phyloP scores from a whole-genome alignment of 2,797 vertebrate genomes.

The Rhyacichthys aspro region DNA sequence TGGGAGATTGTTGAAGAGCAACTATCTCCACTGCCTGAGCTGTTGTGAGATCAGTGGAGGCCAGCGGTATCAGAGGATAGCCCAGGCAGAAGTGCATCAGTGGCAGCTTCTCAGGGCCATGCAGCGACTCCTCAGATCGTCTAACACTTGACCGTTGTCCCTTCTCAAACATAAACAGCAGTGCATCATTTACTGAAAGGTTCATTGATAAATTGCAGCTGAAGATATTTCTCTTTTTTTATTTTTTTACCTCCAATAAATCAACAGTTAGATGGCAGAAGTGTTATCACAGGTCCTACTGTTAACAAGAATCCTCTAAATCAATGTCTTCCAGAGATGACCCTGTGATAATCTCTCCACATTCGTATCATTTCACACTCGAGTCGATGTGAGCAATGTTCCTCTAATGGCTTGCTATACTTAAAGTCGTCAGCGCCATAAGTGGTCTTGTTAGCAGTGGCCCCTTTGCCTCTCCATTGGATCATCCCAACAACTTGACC shows the following conservation, averaged over 20 bases:
- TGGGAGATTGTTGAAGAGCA: slow-evolving; percentile 38
- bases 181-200: slow-evolving; percentile 1
- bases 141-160: slow-evolving; percentile 33
- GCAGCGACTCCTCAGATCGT: slow-evolving; percentile 35
- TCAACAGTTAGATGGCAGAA: slow-evolving; percentile 38
- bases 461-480: slow-evolving; percentile 60
- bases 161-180: slow-evolving; percentile 37
- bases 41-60: slow-evolving; percentile 72
- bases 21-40: slow-evolving; percentile 37
- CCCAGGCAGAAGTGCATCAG: slow-evolving; percentile 36
- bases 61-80: slow-evolving; percentile 70
- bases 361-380: slow-evolving; percentile 72
- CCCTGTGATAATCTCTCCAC: slow-evolving; percentile 75
- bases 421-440: slow-evolving; percentile 67
- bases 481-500: slow-evolving; percentile 77
- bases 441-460: slow-evolving; percentile 70
- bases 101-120: slow-evolving; percentile 22
- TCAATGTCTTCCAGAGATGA: slow-evolving; percentile 73
- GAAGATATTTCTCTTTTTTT: too few relatives aligned
- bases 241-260: slow-evolving; percentile 22
- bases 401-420: slow-evolving; percentile 77
- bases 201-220: slow-evolving; percentile 36
- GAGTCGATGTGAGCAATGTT: slow-evolving; percentile 64
- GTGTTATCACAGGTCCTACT: slow-evolving; percentile 34
- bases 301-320: slow-evolving; percentile 56